Percentiles rank a stretch among this genome's conserved stretches.
Evolutionary conservation across 1,140 invertebrate genomes (phyloP).

Genomic region (Drosophila murphyi): DNA sequence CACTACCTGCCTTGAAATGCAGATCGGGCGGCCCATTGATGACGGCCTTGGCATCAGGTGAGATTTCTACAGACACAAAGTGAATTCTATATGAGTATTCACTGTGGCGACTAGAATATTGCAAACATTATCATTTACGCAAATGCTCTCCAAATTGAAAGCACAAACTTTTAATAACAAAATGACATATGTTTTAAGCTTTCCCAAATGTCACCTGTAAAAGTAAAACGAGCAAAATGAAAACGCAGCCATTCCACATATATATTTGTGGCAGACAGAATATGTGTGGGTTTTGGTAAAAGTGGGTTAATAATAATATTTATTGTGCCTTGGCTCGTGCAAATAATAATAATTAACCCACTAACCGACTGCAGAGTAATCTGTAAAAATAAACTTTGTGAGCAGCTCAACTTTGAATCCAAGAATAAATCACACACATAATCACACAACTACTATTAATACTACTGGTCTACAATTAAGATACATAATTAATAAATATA

Average conservation of each 20-base stretch:
- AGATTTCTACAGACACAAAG: conserved; percentile 59
- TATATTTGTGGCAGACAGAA: neutral
- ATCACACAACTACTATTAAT: no score
- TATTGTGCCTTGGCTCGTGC: conserved; percentile 74
- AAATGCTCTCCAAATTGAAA: conserved; percentile 55
- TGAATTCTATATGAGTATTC: neutral
- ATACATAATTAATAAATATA: no score
- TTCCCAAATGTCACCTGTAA: conserved; percentile 51
- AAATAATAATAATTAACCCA: conserved; percentile 77
- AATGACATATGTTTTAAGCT: conserved; percentile 67
- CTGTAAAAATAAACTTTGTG: neutral
- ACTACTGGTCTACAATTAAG: no score
- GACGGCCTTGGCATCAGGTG: conserved; percentile 91
- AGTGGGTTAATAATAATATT: conserved; percentile 80
- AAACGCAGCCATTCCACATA: conserved; percentile 5
- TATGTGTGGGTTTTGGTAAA: conserved; percentile 31
- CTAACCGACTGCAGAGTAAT: neutral
- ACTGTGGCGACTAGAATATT: no score
- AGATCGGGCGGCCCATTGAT: conserved; percentile 91
- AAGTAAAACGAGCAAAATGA: conserved; percentile 27
- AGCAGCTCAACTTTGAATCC: no score
- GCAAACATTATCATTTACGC: conserved; percentile 2
- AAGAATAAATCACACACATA: no score
- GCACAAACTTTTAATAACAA: conserved; percentile 59
- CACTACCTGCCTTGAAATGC: conserved; percentile 93